A percentile compares a stretch with the other conserved stretches of the same genome.
Evolutionary conservation across 2,888 invertebrate species (phyloP).

Genomic region (Apotomis capreana): DNA sequence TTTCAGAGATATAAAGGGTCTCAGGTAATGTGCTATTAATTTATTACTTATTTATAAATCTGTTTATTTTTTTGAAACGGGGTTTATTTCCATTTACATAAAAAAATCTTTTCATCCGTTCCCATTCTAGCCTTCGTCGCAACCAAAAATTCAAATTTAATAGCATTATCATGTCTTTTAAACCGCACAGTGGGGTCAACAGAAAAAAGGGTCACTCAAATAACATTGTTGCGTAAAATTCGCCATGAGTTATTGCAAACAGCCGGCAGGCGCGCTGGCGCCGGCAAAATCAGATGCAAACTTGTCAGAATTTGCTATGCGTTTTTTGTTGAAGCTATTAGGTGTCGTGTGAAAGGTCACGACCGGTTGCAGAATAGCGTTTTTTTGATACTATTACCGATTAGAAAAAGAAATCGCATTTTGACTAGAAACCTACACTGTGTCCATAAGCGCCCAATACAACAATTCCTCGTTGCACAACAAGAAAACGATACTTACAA

Average conservation of each 20-base stretch:
- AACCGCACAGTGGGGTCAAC: slow-evolving; percentile 25
- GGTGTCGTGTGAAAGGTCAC: slow-evolving; percentile 19
- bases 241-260: slow-evolving; percentile 38
- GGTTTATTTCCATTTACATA: no score
- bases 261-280: slow-evolving; percentile 36
- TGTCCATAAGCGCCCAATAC: no score
- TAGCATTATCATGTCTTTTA: slow-evolving; percentile 19
- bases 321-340: slow-evolving; percentile 14
- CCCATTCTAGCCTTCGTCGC: no score
- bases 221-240: slow-evolving; percentile 25
- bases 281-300: slow-evolving; percentile 24
- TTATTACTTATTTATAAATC: no score
- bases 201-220: slow-evolving; percentile 18
- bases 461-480: no score
- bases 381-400: background rate
- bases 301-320: background rate
- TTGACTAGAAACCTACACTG: no score
- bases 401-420: background rate
- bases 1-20: no score
- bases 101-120: no score
- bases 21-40: no score
- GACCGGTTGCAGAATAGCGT: background rate
- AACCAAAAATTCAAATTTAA: slow-evolving; percentile 1
- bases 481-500: no score
- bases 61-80: no score